Base-by-base conservation (phyloP, 2,797 vertebrate genomes). In the Aeoliscus strigatus region DNA sequence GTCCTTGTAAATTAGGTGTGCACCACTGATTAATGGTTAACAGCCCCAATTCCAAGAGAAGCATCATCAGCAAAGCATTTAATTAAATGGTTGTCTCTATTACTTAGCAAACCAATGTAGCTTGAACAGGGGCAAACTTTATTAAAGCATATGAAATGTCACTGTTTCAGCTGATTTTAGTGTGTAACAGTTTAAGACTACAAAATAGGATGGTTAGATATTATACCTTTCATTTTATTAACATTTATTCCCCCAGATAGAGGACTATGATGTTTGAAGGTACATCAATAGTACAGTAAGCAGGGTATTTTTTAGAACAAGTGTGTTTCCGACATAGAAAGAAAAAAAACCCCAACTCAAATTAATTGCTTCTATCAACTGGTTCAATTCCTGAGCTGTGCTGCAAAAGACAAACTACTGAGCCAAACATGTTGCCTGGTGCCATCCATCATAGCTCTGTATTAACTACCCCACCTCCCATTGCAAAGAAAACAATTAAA, bases 401-500 rank as follows among this genome's bases (percentile, higher is more conserved):
- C 66, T 58, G 73, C 70, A 55, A 84, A 90, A 87, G 87, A 90
- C 84, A 84, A 84, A 90, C 82, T 86, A 65, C 69, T 50, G 47
- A 86, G 85, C 78, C 87, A 86, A 84, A 82, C 69, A 46, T 9
- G 18, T 43, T 72, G 82, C 81, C 73, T 80, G 32, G 46, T 66
- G 51, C 82, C 80, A 88, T 89, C 86, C 82, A 89, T 88, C 86
- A 90, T 63, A 31, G 42, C 65, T 62, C 55, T 33, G 59, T 83
- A 87, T 85, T 82, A 89, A 88, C 85, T 83, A 75, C 75, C 76
- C 68, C 77, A 71, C 78, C 79, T 77, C 79, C 80, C 76, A 75
- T 82, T 54, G 60, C 82, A 87, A 88, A 83, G 76, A 88, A 88
- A 87, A 90, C 85, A 84, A 88, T 88, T 89, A 88, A 88, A 86